Conservation (phyloP, 2,113 vertebrate species). For the Lathamus discolor region DNA sequence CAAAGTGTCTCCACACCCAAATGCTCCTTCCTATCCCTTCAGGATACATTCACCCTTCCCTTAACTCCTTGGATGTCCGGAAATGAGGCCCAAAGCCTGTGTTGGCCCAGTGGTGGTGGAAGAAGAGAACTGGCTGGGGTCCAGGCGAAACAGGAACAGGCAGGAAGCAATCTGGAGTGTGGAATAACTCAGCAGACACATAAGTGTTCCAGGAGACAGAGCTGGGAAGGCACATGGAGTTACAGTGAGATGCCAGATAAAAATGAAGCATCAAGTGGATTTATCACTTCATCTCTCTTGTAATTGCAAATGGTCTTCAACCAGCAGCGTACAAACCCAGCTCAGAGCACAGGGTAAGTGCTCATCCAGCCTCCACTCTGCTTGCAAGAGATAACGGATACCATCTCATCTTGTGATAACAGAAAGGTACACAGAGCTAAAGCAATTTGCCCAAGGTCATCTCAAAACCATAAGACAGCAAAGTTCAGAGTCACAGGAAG, state of each 20-base stretch:
- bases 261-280: not conserved
- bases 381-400: not conserved
- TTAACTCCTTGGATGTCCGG: not conserved
- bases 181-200: not conserved
- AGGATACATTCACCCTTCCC: not conserved
- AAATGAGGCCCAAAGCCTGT: not conserved
- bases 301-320: not conserved
- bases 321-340: not conserved
- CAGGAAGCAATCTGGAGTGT: not conserved
- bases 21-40: not conserved
- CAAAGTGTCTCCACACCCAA: not conserved
- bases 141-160: not conserved
- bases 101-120: not conserved
- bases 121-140: not conserved
- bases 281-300: not conserved
- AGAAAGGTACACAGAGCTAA: not conserved
- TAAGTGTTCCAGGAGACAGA: not conserved
- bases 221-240: not conserved
- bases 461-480: not conserved
- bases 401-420: accelerated
- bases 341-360: not conserved
- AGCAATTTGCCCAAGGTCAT: not conserved
- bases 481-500: not conserved
- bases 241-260: not conserved
- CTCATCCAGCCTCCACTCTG: not conserved